Conservation (phyloP, 1,140 invertebrate genomes). For the Leptestheria dahalacensis region DNA sequence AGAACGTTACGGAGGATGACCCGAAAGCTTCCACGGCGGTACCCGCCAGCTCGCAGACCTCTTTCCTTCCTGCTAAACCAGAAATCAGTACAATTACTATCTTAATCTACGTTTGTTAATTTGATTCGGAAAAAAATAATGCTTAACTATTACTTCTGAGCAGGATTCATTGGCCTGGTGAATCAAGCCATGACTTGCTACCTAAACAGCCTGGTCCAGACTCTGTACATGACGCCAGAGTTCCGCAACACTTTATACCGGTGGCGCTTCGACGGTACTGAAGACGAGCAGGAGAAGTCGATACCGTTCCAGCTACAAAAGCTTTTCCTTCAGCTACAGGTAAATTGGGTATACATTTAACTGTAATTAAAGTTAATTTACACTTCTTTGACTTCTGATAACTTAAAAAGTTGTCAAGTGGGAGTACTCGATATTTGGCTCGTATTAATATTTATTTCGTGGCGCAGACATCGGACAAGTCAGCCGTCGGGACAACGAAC, state of each 20-base stretch:
- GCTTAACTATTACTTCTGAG: conserved; percentile 13
- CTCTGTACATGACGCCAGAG: conserved; percentile 87
- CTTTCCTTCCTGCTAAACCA: neutral
- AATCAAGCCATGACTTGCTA: conserved; percentile 94
- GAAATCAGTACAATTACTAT: neutral
- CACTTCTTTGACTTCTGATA: no score
- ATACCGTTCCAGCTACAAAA: conserved; percentile 80
- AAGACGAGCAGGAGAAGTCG: conserved; percentile 45
- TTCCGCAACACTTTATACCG: conserved; percentile 80
- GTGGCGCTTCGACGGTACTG: conserved; percentile 58
- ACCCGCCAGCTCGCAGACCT: neutral
- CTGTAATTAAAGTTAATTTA: conserved; percentile 8
- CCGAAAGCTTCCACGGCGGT: neutral
- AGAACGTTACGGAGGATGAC: neutral
- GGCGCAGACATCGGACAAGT: conserved; percentile 54
- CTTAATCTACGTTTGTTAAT: neutral
- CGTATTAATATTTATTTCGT: no score
- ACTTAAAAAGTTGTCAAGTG: no score
- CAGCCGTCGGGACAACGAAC: conserved; percentile 71
- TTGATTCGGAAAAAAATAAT: conserved; percentile 7
- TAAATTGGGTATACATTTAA: conserved; percentile 22
- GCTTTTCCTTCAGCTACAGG: conserved; percentile 73
- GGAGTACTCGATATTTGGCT: no score
- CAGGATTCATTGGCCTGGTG: conserved; percentile 67
- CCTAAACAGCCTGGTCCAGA: conserved; percentile 76